phyloP scores from a whole-genome alignment of 2,113 vertebrate species.

The Anhinga rufa region DNA sequence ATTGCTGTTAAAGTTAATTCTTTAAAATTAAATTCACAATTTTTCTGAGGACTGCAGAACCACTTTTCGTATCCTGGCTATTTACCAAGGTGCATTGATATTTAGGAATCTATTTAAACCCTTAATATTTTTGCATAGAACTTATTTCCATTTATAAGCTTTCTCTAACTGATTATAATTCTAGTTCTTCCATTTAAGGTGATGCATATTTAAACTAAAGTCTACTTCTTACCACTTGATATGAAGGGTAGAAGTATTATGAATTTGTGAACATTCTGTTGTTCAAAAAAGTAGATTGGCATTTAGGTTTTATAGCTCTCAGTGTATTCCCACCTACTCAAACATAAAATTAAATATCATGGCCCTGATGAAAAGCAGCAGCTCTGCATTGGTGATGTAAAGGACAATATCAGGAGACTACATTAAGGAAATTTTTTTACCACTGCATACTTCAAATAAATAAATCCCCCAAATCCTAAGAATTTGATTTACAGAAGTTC shows the following conservation, averaged over 20 bases:
- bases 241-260: background rate
- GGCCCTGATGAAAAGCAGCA: constrained; percentile 38
- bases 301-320: constrained; percentile 40
- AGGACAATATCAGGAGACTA: background rate
- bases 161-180: background rate
- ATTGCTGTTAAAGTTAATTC: background rate
- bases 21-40: background rate
- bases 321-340: constrained; percentile 41
- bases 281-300: constrained; percentile 47
- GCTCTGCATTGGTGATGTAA: constrained; percentile 4
- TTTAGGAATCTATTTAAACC: background rate
- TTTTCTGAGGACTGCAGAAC: background rate
- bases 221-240: background rate
- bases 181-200: background rate
- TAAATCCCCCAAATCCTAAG: background rate
- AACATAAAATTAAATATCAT: constrained; percentile 56
- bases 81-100: background rate
- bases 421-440: background rate
- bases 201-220: constrained; percentile 1
- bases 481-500: background rate
- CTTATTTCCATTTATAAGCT: background rate
- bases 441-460: background rate
- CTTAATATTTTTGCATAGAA: background rate
- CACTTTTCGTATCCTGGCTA: background rate
- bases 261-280: constrained; percentile 34